Evolutionary conservation across 1,140 invertebrate genomes (phyloP).

Genomic region (Habropoda laboriosa): DNA sequence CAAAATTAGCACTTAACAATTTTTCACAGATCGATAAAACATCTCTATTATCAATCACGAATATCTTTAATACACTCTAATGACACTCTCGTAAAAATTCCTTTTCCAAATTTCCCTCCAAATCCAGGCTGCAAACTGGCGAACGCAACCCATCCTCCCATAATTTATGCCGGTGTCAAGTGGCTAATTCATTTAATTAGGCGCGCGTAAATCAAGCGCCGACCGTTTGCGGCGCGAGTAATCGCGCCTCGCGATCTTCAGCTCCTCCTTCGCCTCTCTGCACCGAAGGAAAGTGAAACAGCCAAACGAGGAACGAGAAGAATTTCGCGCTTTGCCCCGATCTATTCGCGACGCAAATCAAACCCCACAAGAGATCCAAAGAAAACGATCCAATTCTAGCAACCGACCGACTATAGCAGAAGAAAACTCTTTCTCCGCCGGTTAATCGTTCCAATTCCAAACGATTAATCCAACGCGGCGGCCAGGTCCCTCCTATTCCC

Average conservation of each 20-base stretch:
- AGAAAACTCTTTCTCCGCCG: no score
- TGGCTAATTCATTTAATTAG: constrained; percentile 45
- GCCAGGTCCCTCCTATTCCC: constrained; percentile 5
- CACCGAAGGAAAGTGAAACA: constrained; percentile 4
- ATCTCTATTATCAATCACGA: no score
- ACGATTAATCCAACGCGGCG: constrained; percentile 37
- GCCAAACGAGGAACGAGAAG: background rate
- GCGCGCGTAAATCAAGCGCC: constrained; percentile 36
- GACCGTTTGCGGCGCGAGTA: constrained; percentile 11
- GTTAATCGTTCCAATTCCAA: constrained; percentile 39
- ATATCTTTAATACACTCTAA: no score
- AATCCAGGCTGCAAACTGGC: no score
- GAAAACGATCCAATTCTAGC: constrained; percentile 25
- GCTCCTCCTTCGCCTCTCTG: background rate
- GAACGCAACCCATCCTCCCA: constrained; percentile 24
- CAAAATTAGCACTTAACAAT: no score
- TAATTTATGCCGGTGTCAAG: constrained; percentile 45
- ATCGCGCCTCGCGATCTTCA: constrained; percentile 12
- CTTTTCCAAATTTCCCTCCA: background rate
- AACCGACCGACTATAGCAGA: background rate
- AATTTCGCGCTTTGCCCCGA: no score
- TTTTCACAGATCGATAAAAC: no score
- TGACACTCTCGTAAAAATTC: background rate
- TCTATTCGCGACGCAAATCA: background rate
- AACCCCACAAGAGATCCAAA: no score